Evolutionary conservation across 1,140 invertebrate species (phyloP).

Genomic region (Psilanteris sp.): DNA sequence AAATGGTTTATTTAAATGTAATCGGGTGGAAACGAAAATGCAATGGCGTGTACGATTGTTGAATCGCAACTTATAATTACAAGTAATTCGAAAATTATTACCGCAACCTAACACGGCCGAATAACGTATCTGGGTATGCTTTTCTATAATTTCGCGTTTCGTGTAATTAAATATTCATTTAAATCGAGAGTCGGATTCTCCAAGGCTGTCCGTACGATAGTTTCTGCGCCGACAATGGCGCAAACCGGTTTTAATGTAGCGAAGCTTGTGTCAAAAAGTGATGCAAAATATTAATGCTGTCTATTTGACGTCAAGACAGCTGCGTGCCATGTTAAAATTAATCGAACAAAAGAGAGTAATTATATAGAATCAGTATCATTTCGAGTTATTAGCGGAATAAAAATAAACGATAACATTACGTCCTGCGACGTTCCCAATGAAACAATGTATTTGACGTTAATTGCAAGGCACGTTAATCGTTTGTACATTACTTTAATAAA

Average conservation of each 20-base stretch:
- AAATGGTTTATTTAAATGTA: too few relatives aligned
- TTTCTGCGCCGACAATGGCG: slow-evolving; percentile 20
- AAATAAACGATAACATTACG: slow-evolving; percentile 30
- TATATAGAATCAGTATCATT: slow-evolving; percentile 60
- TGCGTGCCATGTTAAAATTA: slow-evolving; percentile 37
- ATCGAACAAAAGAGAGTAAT: slow-evolving; percentile 42
- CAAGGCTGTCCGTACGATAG: slow-evolving; percentile 16
- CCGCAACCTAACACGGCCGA: neutral
- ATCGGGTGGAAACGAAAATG: too few relatives aligned
- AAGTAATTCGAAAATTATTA: slow-evolving; percentile 25
- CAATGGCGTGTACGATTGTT: too few relatives aligned
- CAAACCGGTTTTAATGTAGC: slow-evolving; percentile 41
- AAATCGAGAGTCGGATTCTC: slow-evolving; percentile 1
- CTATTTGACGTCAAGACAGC: slow-evolving; percentile 13
- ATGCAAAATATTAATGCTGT: slow-evolving; percentile 38
- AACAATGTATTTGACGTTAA: slow-evolving; percentile 60
- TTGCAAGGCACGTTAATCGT: slow-evolving; percentile 52
- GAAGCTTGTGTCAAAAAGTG: slow-evolving; percentile 13
- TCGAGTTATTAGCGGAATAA: slow-evolving; percentile 36
- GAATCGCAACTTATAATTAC: too few relatives aligned
- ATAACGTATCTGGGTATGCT: slow-evolving; percentile 1
- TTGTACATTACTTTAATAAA: slow-evolving; percentile 52
- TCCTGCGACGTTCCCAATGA: slow-evolving; percentile 26
- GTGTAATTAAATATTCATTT: slow-evolving; percentile 35
- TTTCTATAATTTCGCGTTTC: slow-evolving; percentile 17